phyloP scores from a whole-genome alignment of 2,113 vertebrate species.

The Saguinus midas region DNA sequence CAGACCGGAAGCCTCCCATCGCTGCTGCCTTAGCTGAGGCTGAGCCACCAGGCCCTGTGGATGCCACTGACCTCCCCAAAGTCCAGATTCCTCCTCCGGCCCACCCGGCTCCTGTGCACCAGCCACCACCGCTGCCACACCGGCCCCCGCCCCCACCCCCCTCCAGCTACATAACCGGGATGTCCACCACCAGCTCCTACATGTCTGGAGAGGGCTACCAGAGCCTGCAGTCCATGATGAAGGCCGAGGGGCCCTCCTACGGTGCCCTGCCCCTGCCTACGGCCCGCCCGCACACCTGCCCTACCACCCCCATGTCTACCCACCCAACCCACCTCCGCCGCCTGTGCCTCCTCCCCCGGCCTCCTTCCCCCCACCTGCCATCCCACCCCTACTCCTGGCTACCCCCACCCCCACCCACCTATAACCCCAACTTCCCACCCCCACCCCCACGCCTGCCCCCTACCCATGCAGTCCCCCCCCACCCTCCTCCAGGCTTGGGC shows the following conservation, averaged over 20 bases:
- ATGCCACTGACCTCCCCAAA: constrained; percentile 87
- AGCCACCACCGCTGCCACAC: constrained; percentile 93
- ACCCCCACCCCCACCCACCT: constrained; percentile 92
- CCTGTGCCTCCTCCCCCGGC: constrained; percentile 84
- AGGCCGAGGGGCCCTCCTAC: constrained; percentile 93
- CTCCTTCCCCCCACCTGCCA: constrained; percentile 86
- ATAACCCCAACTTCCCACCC: constrained; percentile 92
- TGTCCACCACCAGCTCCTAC: constrained; percentile 97
- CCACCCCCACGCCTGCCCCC: constrained; percentile 90
- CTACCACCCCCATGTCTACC: constrained; percentile 91
- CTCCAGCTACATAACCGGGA: constrained; percentile 93
- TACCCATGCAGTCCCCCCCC: constrained; percentile 87
- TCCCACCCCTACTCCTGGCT: constrained; percentile 89
- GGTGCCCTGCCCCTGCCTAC: constrained; percentile 89
- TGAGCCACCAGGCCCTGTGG: constrained; percentile 84
- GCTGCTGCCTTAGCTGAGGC: constrained; percentile 85
- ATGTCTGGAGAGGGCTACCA: constrained; percentile 98
- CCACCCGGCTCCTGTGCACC: constrained; percentile 91
- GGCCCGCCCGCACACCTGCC: constrained; percentile 90
- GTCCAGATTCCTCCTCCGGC: constrained; percentile 92
- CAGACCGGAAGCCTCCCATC: constrained; percentile 92
- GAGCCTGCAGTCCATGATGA: constrained; percentile 98
- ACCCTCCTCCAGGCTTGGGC: constrained; percentile 91
- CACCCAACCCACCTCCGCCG: constrained; percentile 85
- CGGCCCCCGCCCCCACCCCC: constrained; percentile 93